Conservation (phyloP, 37 sponge, comb jelly and placozoan species). For the Theonella swinhoei region DNA sequence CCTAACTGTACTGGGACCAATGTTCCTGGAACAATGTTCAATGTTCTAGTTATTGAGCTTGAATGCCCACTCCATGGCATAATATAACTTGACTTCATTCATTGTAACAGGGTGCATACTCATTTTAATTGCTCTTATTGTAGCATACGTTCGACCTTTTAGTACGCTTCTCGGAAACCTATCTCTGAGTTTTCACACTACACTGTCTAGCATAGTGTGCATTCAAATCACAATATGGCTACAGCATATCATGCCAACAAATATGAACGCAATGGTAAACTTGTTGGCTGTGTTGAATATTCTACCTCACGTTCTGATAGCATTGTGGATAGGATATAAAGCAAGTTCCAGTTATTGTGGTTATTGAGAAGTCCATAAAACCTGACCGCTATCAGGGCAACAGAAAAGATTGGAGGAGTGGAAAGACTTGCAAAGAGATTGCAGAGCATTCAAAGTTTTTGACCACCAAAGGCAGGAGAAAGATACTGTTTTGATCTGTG, state of each 20-base stretch:
- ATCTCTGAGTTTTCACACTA: background rate
- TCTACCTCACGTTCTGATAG: too few species aligned
- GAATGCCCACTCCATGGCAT: background rate
- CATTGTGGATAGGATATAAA: too few species aligned
- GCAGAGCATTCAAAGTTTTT: too few species aligned
- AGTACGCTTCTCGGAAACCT: background rate
- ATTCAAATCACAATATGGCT: too few species aligned
- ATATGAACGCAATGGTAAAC: too few species aligned
- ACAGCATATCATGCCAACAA: too few species aligned
- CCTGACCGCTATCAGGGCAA: conserved; percentile 3
- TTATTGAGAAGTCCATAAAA: conserved; percentile 14
- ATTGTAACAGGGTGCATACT: background rate
- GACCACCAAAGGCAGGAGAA: background rate
- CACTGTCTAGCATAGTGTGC: background rate
- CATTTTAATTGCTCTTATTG: background rate
- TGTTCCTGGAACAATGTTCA: too few species aligned
- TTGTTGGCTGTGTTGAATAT: too few species aligned
- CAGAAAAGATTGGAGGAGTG: conserved; percentile 9
- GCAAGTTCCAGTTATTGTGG: too few species aligned
- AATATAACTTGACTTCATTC: background rate
- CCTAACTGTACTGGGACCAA: too few species aligned
- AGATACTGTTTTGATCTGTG: conserved; percentile 16
- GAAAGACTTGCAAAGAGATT: background rate
- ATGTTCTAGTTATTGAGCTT: background rate
- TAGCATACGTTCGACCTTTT: background rate